Conservation (phyloP, 2,797 vertebrate genomes). For the Sciurus vulgaris region DNA sequence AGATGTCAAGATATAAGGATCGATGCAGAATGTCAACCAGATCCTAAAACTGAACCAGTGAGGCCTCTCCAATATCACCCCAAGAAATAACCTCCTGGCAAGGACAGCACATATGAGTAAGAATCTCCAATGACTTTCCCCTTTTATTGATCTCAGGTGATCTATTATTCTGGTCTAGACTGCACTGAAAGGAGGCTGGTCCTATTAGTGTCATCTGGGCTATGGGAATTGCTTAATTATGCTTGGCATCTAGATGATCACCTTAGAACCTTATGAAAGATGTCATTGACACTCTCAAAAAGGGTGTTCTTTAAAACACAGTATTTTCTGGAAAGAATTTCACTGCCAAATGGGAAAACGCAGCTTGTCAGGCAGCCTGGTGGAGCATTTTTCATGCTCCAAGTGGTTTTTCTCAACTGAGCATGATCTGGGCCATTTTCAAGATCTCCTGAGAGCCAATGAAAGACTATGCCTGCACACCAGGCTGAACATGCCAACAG, state of each 20-base stretch:
- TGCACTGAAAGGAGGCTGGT: neutral
- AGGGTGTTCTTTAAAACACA: conserved; percentile 12
- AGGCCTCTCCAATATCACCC: neutral
- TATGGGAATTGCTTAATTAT: conserved; percentile 46
- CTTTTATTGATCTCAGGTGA: conserved; percentile 65
- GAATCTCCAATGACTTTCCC: conserved; percentile 54
- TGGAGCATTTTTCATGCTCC: conserved; percentile 3
- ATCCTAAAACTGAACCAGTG: neutral
- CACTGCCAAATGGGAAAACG: conserved; percentile 47
- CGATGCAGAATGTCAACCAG: neutral
- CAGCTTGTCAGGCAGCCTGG: neutral
- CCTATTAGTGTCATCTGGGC: neutral
- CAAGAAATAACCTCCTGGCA: neutral
- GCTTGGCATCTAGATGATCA: conserved; percentile 15
- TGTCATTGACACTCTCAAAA: neutral
- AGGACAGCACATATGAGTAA: conserved; percentile 31
- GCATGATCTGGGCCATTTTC: neutral
- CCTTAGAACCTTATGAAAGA: conserved; percentile 57
- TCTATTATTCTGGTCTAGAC: conserved; percentile 33
- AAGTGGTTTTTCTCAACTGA: conserved; percentile 33
- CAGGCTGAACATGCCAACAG: neutral
- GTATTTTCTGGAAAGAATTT: conserved; percentile 43
- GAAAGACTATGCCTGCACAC: neutral
- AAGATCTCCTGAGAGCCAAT: neutral
- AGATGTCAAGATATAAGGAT: neutral